Conservation (phyloP, 37 sponge, comb jelly and placozoan genomes). For the Ianthella basta region DNA sequence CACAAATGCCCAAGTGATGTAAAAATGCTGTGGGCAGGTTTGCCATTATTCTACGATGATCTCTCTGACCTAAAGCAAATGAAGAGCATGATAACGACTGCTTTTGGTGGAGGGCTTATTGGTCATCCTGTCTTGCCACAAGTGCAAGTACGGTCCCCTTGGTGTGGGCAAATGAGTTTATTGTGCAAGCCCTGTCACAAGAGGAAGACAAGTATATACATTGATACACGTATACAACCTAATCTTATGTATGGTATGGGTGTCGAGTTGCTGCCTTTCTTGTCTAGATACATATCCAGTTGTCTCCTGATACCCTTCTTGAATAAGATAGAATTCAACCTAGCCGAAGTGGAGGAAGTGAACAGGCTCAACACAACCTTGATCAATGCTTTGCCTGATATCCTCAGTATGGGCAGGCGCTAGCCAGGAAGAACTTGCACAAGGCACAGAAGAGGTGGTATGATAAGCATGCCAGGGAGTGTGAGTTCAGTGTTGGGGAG, state of each 20-base stretch:
- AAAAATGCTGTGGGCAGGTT: slow-evolving; percentile 7
- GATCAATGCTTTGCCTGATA: not conserved
- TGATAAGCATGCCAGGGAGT: slow-evolving; percentile 23
- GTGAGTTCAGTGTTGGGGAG: slow-evolving; percentile 26
- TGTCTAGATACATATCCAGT: not conserved
- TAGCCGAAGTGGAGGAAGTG: not conserved
- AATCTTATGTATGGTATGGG: not conserved
- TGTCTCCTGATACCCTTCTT: not conserved
- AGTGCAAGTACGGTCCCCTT: not conserved
- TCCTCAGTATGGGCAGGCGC: not conserved
- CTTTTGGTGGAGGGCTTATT: not conserved
- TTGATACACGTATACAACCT: not conserved
- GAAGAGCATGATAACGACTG: not conserved
- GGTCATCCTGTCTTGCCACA: not conserved
- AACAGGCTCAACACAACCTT: not conserved
- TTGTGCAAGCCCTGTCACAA: slow-evolving; percentile 13
- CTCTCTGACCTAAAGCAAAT: not conserved
- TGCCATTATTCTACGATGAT: slow-evolving; percentile 11
- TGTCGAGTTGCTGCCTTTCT: not conserved
- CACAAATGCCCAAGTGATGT: not conserved
- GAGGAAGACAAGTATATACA: not conserved
- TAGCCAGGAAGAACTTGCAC: slow-evolving; percentile 27
- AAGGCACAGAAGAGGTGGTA: slow-evolving; percentile 36
- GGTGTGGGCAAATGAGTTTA: not conserved
- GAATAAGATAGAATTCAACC: not conserved